A percentile compares a stretch with the other conserved stretches of the same genome.
phyloP scores from a whole-genome alignment of 2,797 vertebrate genomes.

The Mionectes olivaceus region DNA sequence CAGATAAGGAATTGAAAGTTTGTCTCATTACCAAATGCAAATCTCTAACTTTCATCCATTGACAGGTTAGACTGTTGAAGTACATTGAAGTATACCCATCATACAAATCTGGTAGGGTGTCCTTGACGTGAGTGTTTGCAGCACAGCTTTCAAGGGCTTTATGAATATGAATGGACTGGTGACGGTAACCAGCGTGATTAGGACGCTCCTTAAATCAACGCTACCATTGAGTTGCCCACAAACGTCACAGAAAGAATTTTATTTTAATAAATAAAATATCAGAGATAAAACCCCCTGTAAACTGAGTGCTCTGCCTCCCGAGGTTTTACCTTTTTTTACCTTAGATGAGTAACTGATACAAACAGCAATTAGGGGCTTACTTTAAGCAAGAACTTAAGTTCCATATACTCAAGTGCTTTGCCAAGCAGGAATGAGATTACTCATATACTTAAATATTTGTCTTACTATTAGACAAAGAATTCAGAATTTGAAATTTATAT shows the following conservation, averaged over 20 bases:
- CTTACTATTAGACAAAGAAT: background rate
- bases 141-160: background rate
- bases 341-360: background rate
- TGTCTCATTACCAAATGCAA: conserved; percentile 9
- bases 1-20: conserved; percentile 30
- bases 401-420: background rate
- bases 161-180: background rate
- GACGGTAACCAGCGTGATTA: background rate
- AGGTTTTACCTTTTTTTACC: background rate
- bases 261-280: conserved; percentile 20
- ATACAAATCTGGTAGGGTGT: background rate
- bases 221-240: background rate
- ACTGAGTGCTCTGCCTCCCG: background rate
- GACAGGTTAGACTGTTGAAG: background rate
- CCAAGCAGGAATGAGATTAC: background rate
- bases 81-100: background rate
- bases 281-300: background rate
- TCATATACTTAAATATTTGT: background rate
- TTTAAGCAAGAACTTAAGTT: conserved; percentile 6
- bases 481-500: conserved; percentile 3
- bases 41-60: background rate
- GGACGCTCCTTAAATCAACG: background rate
- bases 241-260: background rate
- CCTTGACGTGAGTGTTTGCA: background rate
- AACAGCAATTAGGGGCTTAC: background rate